These are phyloP conservation scores for Telenomus remus DNA, from an alignment of 1,140 invertebrate genomes.

Conservation along the genomic window DNA sequence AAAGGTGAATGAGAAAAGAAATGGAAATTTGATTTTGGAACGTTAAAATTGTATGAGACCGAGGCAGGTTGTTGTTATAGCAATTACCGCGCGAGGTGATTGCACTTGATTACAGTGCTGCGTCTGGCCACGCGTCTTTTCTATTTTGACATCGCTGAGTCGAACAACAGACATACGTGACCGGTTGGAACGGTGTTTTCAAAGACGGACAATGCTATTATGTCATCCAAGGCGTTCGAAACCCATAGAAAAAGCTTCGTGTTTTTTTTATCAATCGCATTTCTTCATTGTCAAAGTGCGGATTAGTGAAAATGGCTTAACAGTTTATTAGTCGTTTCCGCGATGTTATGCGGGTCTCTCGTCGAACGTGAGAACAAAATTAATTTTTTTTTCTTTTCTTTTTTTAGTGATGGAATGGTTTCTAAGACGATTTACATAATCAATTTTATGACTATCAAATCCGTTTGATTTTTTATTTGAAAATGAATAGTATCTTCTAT, in stretches of 20 bases:
- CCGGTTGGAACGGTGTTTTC: slow-evolving; percentile 1
- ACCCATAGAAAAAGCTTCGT: slow-evolving; percentile 14
- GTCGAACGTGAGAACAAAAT: no score
- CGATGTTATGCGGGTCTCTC: background rate
- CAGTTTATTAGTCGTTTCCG: slow-evolving; percentile 38
- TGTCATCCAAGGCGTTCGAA: slow-evolving; percentile 12
- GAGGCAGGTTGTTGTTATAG: background rate
- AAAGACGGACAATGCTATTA: slow-evolving; percentile 14
- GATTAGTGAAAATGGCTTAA: slow-evolving; percentile 26
- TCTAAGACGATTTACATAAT: slow-evolving; percentile 22
- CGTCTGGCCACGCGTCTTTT: background rate
- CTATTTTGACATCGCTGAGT: background rate
- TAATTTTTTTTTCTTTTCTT: no score
- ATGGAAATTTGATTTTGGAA: no score
- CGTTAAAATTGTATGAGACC: background rate
- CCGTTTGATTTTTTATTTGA: slow-evolving; percentile 13
- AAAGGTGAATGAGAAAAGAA: no score
- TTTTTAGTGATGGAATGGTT: no score
- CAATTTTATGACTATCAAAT: slow-evolving; percentile 19
- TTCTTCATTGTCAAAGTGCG: slow-evolving; percentile 18
- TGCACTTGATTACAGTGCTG: slow-evolving; percentile 7
- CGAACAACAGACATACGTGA: slow-evolving; percentile 24
- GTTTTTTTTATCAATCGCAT: slow-evolving; percentile 31
- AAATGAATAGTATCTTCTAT: no score
- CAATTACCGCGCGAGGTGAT: slow-evolving; percentile 2